phyloP scores from a whole-genome alignment of 2,888 invertebrate species.

The Seira sanloemensis region DNA sequence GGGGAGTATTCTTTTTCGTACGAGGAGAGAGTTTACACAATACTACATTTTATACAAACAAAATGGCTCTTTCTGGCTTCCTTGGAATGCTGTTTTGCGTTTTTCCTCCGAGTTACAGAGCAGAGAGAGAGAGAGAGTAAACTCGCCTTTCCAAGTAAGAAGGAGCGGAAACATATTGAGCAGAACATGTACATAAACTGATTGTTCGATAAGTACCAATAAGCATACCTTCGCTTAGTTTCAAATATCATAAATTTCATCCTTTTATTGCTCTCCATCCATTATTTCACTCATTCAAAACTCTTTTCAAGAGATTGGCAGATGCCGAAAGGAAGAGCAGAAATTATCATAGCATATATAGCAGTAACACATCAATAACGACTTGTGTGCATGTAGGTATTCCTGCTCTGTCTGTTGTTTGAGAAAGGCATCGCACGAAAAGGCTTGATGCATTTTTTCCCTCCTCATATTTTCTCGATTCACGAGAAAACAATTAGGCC shows the following conservation, averaged over 20 bases:
- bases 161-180: background rate
- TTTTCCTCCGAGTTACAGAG: too few relatives aligned
- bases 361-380: too few relatives aligned
- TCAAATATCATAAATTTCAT: background rate
- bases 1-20: background rate
- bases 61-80: conserved; percentile 2
- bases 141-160: too few relatives aligned
- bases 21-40: conserved; percentile 8
- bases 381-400: too few relatives aligned
- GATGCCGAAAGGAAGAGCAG: background rate
- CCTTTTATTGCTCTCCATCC: background rate
- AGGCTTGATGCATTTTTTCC: too few relatives aligned
- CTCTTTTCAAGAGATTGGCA: background rate
- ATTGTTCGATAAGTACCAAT: background rate
- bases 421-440: too few relatives aligned
- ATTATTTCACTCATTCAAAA: background rate
- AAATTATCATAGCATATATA: background rate
- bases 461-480: too few relatives aligned
- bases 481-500: too few relatives aligned
- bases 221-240: background rate
- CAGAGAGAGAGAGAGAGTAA: background rate
- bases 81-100: background rate
- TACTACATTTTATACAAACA: conserved; percentile 7
- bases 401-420: too few relatives aligned
- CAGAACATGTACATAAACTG: background rate